Evolutionary conservation across 2,113 vertebrate species (phyloP).

Genomic region (Colaptes auratus): DNA sequence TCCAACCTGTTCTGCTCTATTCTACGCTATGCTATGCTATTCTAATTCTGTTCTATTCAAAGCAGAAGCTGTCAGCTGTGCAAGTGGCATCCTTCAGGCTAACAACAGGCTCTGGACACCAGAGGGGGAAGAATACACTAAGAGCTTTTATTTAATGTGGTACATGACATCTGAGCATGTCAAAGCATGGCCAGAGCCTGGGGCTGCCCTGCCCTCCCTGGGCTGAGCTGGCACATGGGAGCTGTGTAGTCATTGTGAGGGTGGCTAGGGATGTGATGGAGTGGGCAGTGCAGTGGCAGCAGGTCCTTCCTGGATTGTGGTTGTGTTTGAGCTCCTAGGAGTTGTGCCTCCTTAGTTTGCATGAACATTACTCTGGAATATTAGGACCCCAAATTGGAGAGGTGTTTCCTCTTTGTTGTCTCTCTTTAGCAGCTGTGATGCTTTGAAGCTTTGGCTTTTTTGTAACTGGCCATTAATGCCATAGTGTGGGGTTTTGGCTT

Average conservation of each 20-base stretch:
- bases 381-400: neutral
- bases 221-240: neutral
- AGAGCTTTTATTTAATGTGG: neutral
- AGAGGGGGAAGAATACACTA: neutral
- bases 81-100: neutral
- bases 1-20: too few relatives aligned
- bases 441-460: slow-evolving; percentile 58
- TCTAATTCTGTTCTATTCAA: neutral
- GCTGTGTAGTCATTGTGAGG: neutral
- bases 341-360: neutral
- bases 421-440: neutral
- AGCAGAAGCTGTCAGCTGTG: neutral
- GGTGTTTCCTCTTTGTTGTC: slow-evolving; percentile 16
- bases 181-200: neutral
- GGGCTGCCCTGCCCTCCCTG: neutral
- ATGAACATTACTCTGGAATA: neutral
- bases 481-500: slow-evolving; percentile 34
- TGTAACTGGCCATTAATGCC: slow-evolving; percentile 41
- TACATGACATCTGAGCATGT: neutral
- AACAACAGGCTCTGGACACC: neutral
- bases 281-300: neutral
- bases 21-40: too few relatives aligned
- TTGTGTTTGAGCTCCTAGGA: neutral
- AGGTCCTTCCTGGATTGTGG: neutral
- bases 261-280: neutral